Conservation (phyloP, 2,888 invertebrate species). For the Pecten maximus region DNA sequence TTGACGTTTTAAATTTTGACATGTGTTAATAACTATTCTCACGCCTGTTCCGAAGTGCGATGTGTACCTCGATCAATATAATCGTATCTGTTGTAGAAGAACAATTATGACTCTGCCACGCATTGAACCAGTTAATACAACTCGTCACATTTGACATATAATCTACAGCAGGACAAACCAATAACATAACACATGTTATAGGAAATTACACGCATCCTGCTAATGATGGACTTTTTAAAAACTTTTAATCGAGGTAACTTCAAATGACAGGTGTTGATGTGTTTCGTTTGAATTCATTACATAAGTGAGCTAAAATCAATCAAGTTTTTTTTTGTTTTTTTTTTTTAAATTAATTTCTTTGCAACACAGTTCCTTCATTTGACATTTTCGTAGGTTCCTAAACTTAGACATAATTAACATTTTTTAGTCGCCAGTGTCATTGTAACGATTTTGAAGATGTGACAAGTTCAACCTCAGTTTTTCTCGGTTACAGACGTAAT, state of each 20-base stretch:
- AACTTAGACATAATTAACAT: no score
- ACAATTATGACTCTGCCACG: background rate
- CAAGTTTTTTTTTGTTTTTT: no score
- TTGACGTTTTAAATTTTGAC: background rate
- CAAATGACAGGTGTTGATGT: background rate
- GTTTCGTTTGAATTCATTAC: background rate
- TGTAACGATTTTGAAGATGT: no score
- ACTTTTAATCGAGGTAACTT: background rate
- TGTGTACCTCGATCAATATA: background rate
- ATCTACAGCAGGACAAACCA: background rate
- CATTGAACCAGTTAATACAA: slow-evolving; percentile 6
- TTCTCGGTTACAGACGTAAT: no score
- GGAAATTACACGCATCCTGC: background rate
- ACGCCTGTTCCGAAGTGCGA: background rate
- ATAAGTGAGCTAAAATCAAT: background rate
- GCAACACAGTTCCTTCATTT: no score
- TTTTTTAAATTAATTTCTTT: no score
- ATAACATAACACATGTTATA: background rate
- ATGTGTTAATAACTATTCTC: background rate
- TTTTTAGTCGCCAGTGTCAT: no score
- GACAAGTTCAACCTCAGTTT: no score
- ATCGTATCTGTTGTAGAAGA: background rate
- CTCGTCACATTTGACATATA: background rate
- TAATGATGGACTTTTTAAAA: background rate
- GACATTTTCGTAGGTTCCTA: no score